A percentile compares a stretch with the other conserved stretches of the same genome.
phyloP scores from a whole-genome alignment of 2,888 invertebrate genomes.

The Seladonia tumulorum region DNA sequence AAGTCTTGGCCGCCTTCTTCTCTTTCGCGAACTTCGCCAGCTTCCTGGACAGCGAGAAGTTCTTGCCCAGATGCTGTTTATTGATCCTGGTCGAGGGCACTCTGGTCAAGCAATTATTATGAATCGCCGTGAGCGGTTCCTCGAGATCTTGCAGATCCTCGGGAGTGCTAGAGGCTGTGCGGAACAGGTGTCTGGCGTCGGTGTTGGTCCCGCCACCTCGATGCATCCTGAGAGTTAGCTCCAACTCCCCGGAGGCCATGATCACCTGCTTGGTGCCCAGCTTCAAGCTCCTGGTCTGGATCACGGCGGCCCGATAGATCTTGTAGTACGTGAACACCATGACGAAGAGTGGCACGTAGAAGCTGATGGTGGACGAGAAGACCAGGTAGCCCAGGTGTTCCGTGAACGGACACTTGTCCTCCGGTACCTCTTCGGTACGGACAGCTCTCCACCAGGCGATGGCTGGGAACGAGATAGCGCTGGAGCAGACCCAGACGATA shows the following conservation, averaged over 20 bases:
- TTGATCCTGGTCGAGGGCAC: slow-evolving; percentile 89
- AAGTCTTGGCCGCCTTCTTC: slow-evolving; percentile 98
- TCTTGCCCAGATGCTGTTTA: slow-evolving; percentile 90
- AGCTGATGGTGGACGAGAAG: slow-evolving; percentile 98
- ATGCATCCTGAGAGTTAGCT: slow-evolving; percentile 96
- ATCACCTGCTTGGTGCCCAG: slow-evolving; percentile 96
- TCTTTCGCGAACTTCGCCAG: slow-evolving; percentile 98
- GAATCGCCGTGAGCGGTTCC: slow-evolving; percentile 91
- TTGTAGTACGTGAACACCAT: slow-evolving; percentile 99
- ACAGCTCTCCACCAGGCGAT: slow-evolving; percentile 98
- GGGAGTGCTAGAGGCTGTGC: slow-evolving; percentile 81
- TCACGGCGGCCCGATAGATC: slow-evolving; percentile 97
- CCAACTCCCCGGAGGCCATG: slow-evolving; percentile 93
- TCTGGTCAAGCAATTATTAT: slow-evolving; percentile 91
- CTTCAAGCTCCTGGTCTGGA: slow-evolving; percentile 95
- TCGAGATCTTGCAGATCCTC: slow-evolving; percentile 85
- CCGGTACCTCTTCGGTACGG: slow-evolving; percentile 91
- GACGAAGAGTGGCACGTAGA: slow-evolving; percentile 97
- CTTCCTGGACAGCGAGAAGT: slow-evolving; percentile 96
- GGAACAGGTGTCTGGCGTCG: slow-evolving; percentile 80
- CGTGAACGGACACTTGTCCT: slow-evolving; percentile 97
- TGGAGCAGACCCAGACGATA: slow-evolving; percentile 98
- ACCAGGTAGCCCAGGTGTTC: slow-evolving; percentile 98
- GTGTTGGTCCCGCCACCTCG: slow-evolving; percentile 92
- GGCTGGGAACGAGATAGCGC: slow-evolving; percentile 98